A percentile compares a stretch with the other conserved stretches of the same genome.
Evolutionary conservation across 2,888 invertebrate genomes (phyloP).

Genomic region (Ormia ochracea): DNA sequence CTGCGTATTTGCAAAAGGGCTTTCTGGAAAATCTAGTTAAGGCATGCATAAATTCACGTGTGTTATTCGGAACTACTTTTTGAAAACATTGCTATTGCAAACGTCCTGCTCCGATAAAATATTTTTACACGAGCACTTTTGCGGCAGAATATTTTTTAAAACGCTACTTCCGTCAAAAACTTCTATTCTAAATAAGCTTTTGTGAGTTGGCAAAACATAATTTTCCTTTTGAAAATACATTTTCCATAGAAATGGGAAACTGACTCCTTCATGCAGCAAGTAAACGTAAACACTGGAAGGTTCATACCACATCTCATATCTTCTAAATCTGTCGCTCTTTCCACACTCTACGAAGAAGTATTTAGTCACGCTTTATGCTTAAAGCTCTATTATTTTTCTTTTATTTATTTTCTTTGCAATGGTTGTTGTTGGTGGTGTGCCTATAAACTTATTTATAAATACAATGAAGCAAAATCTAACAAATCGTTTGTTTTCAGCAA

Average conservation of each 20-base stretch:
- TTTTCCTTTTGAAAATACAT: background rate
- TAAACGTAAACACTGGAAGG: background rate
- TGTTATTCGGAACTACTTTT: too few species aligned
- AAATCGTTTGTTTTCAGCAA: slow-evolving; percentile 49
- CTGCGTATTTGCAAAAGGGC: too few species aligned
- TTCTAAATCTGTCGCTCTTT: slow-evolving; percentile 35
- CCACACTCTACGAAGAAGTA: slow-evolving; percentile 20
- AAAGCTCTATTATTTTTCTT: slow-evolving; percentile 34
- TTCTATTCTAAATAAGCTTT: background rate
- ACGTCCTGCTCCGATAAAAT: too few species aligned
- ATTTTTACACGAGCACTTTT: too few species aligned
- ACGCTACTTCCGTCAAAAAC: background rate
- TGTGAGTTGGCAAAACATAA: background rate
- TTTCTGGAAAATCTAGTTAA: too few species aligned
- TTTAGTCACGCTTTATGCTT: slow-evolving; percentile 60
- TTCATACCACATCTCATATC: slow-evolving; percentile 9
- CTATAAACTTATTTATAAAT: slow-evolving; percentile 16
- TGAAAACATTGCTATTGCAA: too few species aligned
- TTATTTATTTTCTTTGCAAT: background rate
- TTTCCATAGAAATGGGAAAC: background rate
- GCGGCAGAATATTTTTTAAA: too few species aligned
- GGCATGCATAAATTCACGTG: too few species aligned
- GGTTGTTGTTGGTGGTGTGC: background rate
- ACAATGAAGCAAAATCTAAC: slow-evolving; percentile 44
- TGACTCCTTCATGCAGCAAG: slow-evolving; percentile 21